phyloP scores from a whole-genome alignment of 2,888 invertebrate genomes.

The Leptarthrus brevirostris region DNA sequence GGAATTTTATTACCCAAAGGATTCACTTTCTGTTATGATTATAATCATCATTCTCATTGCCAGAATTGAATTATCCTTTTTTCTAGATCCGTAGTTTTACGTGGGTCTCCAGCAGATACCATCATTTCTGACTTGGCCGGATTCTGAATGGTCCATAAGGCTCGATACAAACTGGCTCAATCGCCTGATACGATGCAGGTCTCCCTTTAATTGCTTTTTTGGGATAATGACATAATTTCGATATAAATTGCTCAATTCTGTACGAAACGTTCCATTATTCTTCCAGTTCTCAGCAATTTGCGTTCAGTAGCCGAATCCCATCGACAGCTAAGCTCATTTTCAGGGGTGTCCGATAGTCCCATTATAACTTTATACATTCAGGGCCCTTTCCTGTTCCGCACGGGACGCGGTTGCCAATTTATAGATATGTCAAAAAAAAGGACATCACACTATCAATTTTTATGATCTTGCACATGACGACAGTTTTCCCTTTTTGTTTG shows the following conservation, averaged over 20 bases:
- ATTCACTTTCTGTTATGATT: conserved; percentile 50
- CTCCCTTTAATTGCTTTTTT: conserved; percentile 19
- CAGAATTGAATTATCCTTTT: conserved; percentile 51
- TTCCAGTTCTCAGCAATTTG: conserved; percentile 46
- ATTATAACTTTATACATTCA: conserved; percentile 49
- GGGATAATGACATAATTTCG: conserved; percentile 39
- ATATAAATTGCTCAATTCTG: conserved; percentile 23
- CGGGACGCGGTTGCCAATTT: conserved; percentile 40
- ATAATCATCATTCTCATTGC: conserved; percentile 50
- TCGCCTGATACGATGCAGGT: background rate
- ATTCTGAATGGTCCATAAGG: conserved; percentile 3
- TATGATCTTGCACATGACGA: conserved; percentile 54
- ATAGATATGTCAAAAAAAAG: conserved; percentile 51
- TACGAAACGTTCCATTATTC: conserved; percentile 23
- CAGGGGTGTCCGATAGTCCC: conserved; percentile 40
- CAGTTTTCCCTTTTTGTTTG: conserved; percentile 51
- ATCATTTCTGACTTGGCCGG: conserved; percentile 19
- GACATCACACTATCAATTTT: conserved; percentile 53
- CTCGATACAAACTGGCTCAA: no score
- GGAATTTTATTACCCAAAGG: conserved; percentile 50
- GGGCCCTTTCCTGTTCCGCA: background rate
- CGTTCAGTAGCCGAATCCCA: background rate
- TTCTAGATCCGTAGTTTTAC: conserved; percentile 27
- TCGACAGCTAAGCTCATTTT: conserved; percentile 11
- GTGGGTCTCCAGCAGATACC: conserved; percentile 9